phyloP scores from a whole-genome alignment of 1,140 invertebrate species.

The Cryptotermes secundus region DNA sequence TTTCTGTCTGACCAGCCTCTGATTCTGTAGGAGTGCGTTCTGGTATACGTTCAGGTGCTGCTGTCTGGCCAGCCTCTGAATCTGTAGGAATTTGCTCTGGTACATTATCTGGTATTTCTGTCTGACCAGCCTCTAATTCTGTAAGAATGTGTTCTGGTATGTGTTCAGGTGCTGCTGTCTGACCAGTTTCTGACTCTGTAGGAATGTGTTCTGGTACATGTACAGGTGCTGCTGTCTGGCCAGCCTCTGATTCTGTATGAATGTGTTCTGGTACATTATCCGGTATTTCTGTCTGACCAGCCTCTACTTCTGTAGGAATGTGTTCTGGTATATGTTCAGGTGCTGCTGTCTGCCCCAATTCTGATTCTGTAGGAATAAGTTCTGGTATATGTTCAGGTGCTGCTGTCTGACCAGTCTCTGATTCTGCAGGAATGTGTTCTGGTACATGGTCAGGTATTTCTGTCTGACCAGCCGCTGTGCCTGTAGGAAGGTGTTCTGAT shows the following conservation, averaged over 20 bases:
- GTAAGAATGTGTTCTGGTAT: background rate
- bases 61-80: background rate
- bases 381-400: background rate
- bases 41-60: background rate
- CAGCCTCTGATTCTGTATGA: too few species aligned
- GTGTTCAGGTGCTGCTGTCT: background rate
- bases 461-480: background rate
- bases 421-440: too few species aligned
- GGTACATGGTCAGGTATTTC: background rate
- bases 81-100: too few species aligned
- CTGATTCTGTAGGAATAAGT: background rate
- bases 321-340: background rate
- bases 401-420: background rate
- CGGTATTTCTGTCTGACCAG: background rate
- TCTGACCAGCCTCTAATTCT: background rate
- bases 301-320: background rate
- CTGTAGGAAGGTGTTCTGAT: background rate
- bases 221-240: background rate
- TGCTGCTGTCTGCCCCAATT: background rate
- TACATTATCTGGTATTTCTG: too few species aligned
- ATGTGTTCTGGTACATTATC: background rate
- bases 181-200: too few species aligned
- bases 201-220: background rate
- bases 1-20: background rate
- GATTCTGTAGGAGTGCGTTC: background rate